These are phyloP conservation scores for Seira musarum DNA, from an alignment of 2,888 invertebrate genomes.

Conservation along the genomic window DNA sequence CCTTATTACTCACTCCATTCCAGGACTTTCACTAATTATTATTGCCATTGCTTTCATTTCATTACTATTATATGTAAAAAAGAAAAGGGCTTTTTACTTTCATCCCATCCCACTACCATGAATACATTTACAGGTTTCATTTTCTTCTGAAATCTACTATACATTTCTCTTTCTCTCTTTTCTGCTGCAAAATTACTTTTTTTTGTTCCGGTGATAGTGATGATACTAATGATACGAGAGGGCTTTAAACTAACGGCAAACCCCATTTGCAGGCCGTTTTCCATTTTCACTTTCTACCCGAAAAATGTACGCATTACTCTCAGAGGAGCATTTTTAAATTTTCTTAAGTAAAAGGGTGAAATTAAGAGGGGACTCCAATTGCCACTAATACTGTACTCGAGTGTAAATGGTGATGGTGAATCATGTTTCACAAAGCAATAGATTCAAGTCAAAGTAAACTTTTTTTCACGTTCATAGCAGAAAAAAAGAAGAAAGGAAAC, in stretches of 20 bases:
- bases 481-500: no score
- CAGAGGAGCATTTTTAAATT: conserved; percentile 27
- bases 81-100: background rate
- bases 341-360: background rate
- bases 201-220: background rate
- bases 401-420: conserved; percentile 28
- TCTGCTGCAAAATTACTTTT: background rate
- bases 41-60: conserved; percentile 28
- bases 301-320: no score
- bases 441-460: no score
- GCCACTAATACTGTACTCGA: no score
- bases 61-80: background rate
- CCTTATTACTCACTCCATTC: no score
- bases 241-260: background rate
- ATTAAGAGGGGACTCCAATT: no score
- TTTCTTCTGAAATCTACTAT: background rate
- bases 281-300: background rate
- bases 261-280: background rate
- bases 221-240: background rate
- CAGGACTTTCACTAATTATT: conserved; percentile 36
- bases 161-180: background rate
- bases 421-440: background rate
- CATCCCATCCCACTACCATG: conserved; percentile 3
- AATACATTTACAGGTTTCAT: conserved; percentile 29
- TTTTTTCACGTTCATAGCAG: background rate